These are phyloP conservation scores for Phoenoteleia sp. DNA, from an alignment of 2,888 invertebrate species.

Conservation along the genomic window DNA sequence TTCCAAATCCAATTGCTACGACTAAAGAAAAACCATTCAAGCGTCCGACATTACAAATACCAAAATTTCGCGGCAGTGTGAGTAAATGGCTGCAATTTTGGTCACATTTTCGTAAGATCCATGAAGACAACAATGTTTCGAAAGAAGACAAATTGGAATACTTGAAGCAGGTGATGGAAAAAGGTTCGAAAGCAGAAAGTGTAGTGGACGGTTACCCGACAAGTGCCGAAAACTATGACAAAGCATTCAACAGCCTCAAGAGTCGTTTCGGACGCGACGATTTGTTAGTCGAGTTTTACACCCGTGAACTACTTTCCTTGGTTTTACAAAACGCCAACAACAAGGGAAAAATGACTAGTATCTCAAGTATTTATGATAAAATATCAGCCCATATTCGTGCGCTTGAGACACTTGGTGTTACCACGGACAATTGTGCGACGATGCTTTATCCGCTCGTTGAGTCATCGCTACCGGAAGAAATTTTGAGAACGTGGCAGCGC, in stretches of 20 bases:
- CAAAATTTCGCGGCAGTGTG: constrained; percentile 75
- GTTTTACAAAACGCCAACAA: constrained; percentile 72
- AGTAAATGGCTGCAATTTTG: constrained; percentile 77
- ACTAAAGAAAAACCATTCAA: constrained; percentile 68
- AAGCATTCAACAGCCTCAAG: constrained; percentile 74
- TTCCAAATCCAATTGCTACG: too few relatives aligned
- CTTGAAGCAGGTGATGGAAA: constrained; percentile 69
- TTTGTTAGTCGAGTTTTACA: constrained; percentile 76
- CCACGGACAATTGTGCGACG: constrained; percentile 74
- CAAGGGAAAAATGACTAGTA: constrained; percentile 25
- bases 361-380: constrained; percentile 70
- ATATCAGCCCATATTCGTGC: constrained; percentile 74
- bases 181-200: constrained; percentile 73
- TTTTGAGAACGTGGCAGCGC: constrained; percentile 76
- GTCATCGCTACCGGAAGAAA: constrained; percentile 77
- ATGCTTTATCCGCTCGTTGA: constrained; percentile 80
- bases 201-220: constrained; percentile 75
- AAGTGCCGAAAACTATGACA: constrained; percentile 76
- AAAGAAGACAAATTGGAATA: constrained; percentile 76
- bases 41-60: constrained; percentile 71
- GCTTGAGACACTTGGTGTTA: constrained; percentile 73
- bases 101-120: constrained; percentile 76
- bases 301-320: constrained; percentile 75
- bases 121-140: constrained; percentile 71
- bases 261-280: constrained; percentile 74